phyloP scores from a whole-genome alignment of 2,113 vertebrate species.

The Rhea pennata region DNA sequence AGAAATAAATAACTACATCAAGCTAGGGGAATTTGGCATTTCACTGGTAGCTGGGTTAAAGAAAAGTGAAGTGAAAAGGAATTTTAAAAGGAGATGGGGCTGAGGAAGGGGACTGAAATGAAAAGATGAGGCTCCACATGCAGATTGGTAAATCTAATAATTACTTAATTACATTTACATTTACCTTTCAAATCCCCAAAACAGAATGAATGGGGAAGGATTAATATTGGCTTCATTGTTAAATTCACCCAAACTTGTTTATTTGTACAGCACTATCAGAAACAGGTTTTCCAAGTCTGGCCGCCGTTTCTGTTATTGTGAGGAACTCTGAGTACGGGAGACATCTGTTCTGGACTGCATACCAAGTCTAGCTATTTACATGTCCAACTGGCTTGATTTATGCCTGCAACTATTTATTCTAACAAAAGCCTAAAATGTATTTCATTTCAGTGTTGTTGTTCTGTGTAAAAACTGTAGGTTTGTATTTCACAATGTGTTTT shows the following conservation, averaged over 20 bases:
- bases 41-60: neutral
- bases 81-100: neutral
- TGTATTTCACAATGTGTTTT: neutral
- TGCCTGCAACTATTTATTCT: neutral
- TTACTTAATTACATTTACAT: neutral
- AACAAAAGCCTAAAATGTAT: neutral
- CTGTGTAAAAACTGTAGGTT: neutral
- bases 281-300: neutral
- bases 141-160: neutral
- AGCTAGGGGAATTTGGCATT: neutral
- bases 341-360: constrained; percentile 4
- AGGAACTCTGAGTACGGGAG: neutral
- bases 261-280: constrained; percentile 7
- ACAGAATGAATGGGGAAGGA: neutral
- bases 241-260: neutral
- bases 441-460: neutral
- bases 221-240: constrained; percentile 19
- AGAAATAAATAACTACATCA: neutral
- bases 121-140: neutral
- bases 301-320: neutral
- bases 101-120: neutral
- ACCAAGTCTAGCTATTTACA: neutral
- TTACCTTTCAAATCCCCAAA: neutral
- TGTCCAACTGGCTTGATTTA: neutral
- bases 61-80: neutral